Conservation (phyloP, 2,113 vertebrate genomes). For the Alethe castanea region DNA sequence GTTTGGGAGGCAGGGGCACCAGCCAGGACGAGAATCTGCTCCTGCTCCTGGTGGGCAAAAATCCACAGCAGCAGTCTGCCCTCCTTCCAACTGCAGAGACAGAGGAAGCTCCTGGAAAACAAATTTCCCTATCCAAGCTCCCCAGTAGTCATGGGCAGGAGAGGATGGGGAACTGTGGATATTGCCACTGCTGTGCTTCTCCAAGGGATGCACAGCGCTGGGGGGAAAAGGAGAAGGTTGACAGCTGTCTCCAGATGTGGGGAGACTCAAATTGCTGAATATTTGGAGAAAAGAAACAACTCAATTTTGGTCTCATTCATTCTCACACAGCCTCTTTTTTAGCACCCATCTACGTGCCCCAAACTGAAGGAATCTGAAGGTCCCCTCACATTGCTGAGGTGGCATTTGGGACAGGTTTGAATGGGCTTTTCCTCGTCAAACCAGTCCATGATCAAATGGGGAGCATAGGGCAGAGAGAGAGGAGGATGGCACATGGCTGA, state of each 20-base stretch:
- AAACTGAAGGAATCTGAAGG: neutral
- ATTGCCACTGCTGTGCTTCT: neutral
- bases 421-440: neutral
- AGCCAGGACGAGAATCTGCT: neutral
- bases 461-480: neutral
- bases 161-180: rapidly evolving
- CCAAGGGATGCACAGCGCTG: neutral
- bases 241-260: neutral
- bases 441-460: rapidly evolving
- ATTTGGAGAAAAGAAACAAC: rapidly evolving
- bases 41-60: neutral
- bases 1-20: neutral
- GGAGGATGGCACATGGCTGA: rapidly evolving
- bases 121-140: neutral
- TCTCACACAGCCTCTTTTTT: rapidly evolving
- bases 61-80: neutral
- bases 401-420: neutral
- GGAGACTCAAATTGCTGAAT: neutral
- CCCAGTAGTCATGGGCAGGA: rapidly evolving
- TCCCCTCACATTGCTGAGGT: rapidly evolving
- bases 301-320: neutral
- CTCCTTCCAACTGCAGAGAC: neutral
- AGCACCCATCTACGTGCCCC: rapidly evolving
- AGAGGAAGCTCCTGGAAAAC: neutral
- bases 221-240: neutral